phyloP scores from a whole-genome alignment of 2,113 vertebrate species.

The Microcebus murinus region DNA sequence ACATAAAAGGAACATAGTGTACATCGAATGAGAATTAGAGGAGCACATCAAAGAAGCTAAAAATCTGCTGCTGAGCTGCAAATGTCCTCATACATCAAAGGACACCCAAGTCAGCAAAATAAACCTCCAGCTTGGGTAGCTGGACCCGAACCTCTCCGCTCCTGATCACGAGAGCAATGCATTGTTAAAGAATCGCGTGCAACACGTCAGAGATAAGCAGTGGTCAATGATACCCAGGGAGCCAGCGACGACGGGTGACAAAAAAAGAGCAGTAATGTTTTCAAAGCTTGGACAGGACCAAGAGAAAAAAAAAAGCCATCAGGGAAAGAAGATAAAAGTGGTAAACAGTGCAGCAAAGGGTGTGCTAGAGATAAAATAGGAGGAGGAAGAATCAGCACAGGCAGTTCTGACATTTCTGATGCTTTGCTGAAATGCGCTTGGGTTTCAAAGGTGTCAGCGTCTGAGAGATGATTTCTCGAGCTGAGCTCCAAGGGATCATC shows the following conservation, averaged over 20 bases:
- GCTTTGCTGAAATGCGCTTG: slow-evolving; percentile 41
- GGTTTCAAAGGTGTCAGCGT: slow-evolving; percentile 56
- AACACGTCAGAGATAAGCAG: neutral
- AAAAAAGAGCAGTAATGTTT: neutral
- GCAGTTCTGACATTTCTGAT: slow-evolving; percentile 12
- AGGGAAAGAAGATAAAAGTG: slow-evolving; percentile 65
- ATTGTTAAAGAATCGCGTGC: neutral
- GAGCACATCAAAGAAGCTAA: slow-evolving; percentile 25
- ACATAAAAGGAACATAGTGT: neutral
- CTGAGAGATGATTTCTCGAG: slow-evolving; percentile 38
- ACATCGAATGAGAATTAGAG: neutral
- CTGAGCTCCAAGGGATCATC: neutral
- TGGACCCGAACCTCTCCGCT: neutral
- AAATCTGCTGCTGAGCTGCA: neutral
- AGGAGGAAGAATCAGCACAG: neutral
- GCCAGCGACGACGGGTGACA: neutral
- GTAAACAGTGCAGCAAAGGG: slow-evolving; percentile 45
- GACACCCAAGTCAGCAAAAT: neutral
- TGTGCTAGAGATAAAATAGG: slow-evolving; percentile 35
- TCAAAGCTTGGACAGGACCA: neutral
- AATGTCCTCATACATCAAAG: slow-evolving; percentile 46
- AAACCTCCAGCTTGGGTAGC: neutral
- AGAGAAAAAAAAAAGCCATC: neutral
- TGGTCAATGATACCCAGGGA: neutral
- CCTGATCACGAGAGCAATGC: neutral